Conservation (phyloP, 2,113 vertebrate genomes). For the Daphoenositta chrysoptera region DNA sequence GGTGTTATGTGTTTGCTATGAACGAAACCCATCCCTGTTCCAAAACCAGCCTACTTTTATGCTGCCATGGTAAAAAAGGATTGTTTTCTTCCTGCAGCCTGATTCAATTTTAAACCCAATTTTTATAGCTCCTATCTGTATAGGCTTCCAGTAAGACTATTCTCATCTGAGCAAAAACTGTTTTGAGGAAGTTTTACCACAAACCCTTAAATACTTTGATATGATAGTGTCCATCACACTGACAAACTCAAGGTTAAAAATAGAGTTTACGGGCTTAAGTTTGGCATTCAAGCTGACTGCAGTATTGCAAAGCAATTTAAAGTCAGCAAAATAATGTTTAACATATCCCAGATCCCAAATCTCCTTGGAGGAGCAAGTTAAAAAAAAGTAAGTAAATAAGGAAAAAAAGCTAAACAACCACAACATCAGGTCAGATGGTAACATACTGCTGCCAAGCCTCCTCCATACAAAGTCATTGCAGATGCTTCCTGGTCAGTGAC, state of each 20-base stretch:
- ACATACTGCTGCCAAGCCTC: not conserved
- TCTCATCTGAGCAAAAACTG: conserved; percentile 54
- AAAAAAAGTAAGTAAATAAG: not conserved
- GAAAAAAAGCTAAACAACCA: not conserved
- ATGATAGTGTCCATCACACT: conserved; percentile 54
- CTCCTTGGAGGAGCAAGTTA: not conserved
- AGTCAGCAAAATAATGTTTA: conserved; percentile 55
- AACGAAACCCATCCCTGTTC: not conserved
- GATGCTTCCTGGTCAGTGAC: conserved; percentile 48
- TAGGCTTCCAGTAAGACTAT: conserved; percentile 62
- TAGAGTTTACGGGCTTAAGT: conserved; percentile 58
- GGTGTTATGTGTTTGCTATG: not conserved
- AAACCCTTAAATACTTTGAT: conserved; percentile 63
- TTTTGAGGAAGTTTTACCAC: conserved; percentile 64
- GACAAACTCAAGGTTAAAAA: conserved; percentile 62
- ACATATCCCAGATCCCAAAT: not conserved
- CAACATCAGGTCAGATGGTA: conserved; percentile 28
- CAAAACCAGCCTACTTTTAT: conserved; percentile 28
- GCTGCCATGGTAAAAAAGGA: not conserved
- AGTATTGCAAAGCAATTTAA: conserved; percentile 57
- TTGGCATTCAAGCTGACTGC: conserved; percentile 33
- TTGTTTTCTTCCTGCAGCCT: conserved; percentile 50
- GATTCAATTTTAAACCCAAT: conserved; percentile 40
- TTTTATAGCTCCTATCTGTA: conserved; percentile 61
- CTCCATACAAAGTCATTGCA: conserved; percentile 44